Evolutionary conservation across 2,888 invertebrate genomes (phyloP), one percentile per base, ranked within the genome.

Genomic region (Leistus spinibarbis): DNA sequence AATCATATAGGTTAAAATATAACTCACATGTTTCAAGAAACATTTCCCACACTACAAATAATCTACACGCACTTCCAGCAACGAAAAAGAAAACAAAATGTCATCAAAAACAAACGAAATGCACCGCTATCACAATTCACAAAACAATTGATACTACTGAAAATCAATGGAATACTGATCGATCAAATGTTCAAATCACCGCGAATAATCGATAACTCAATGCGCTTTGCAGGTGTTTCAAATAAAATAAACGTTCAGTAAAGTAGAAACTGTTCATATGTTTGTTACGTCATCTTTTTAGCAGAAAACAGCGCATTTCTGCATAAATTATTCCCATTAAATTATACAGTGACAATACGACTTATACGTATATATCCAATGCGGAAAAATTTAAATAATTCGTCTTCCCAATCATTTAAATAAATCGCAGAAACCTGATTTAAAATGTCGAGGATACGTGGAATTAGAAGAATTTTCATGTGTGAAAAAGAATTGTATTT

Each of bases 211-310:
- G 40, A 40, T 40, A 10, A 40, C 13, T 40, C 0, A 4, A 40
- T 40, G 40, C 68, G 56, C 24, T 22, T 68, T 23, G 23, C 68
- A 68, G 68, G 68, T 68, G 68, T 68, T 68, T 68, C 57, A 23
- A 10, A 54, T 40, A 66, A 22, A 54, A 64, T 4, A 24, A 40
- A 23, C 54, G 68, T 56, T 24, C 56, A 68, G 24, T 56, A 16
- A 54, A 16, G 16, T 16, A 16, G 54, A 56, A 68, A 68, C 68
- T 68, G 68, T 68, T 54, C 54, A 54, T 54, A 1, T 56, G 27
- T 40, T 40, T 40, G 23, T 68, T 68, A 68, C 68, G 68, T 68
- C 56, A 68, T n/a, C 17, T 64, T 56, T 56, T 27, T 57, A 7
- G 20, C 20, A 57, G 57, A 57, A 57, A 57, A 19, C 17, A 57